Evolutionary conservation across 2,113 vertebrate species (phyloP).

Genomic region (Burhinus oedicnemus): DNA sequence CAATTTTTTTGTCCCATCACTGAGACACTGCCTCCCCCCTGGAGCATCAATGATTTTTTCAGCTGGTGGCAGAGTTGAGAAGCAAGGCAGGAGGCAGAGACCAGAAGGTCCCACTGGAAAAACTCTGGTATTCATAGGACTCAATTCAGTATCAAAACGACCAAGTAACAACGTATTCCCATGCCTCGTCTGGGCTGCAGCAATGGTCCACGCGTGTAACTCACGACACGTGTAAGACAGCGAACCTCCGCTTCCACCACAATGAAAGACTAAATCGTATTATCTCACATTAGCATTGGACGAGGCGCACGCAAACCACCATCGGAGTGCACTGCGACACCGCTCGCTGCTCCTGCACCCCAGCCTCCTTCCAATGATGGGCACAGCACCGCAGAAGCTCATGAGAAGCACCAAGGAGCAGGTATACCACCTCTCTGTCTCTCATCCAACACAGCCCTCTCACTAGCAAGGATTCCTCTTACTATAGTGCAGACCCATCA

Average conservation of each 20-base stretch:
- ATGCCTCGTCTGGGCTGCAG: not conserved
- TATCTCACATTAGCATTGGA: not conserved
- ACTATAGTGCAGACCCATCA: not conserved
- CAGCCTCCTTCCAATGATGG: not conserved
- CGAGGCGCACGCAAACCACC: not conserved
- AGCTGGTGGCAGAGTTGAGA: not conserved
- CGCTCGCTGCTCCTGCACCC: not conserved
- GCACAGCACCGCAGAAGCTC: not conserved
- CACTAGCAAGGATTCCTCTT: not conserved
- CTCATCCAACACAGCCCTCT: not conserved
- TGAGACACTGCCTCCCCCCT: not conserved
- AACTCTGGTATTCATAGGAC: not conserved
- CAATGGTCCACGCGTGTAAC: accelerated
- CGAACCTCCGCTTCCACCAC: not conserved
- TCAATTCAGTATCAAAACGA: not conserved
- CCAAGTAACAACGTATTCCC: accelerated
- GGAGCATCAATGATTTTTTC: not conserved
- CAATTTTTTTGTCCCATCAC: not conserved
- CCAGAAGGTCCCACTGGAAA: not conserved
- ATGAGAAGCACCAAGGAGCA: not conserved
- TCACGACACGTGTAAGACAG: not conserved
- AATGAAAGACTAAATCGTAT: not conserved
- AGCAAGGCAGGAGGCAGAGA: not conserved
- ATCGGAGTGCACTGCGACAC: accelerated
- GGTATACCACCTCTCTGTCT: not conserved